These are phyloP conservation scores for Cirrhinus mrigala DNA, from an alignment of 2,797 vertebrate genomes.

Conservation along the genomic window DNA sequence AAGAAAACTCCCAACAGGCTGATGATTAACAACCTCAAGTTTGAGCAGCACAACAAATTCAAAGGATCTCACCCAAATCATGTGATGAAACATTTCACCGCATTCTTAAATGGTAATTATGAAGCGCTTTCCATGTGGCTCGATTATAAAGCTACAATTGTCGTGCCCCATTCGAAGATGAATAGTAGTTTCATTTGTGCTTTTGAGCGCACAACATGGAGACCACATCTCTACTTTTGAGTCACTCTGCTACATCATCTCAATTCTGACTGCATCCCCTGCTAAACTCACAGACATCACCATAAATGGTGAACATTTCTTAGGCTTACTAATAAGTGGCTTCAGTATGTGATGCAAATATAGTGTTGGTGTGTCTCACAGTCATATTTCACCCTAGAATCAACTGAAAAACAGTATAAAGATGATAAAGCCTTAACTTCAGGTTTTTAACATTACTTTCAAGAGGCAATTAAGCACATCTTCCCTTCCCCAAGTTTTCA, in stretches of 20 bases:
- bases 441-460: not conserved
- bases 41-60: not conserved
- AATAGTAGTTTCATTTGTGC: constrained; percentile 14
- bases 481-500: not conserved
- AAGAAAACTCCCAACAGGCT: not conserved
- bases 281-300: constrained; percentile 27
- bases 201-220: not conserved
- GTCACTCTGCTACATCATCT: constrained; percentile 41
- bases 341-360: not conserved
- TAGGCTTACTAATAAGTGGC: constrained; percentile 31
- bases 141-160: constrained; percentile 11
- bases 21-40: constrained; percentile 25
- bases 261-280: constrained; percentile 2
- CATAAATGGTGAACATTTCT: constrained; percentile 34
- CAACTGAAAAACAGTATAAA: not conserved
- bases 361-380: not conserved
- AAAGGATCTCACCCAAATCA: constrained; percentile 3
- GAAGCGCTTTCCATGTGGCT: not conserved
- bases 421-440: not conserved
- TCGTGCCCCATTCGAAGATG: constrained; percentile 23
- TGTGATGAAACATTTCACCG: not conserved
- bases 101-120: constrained; percentile 14
- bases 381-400: not conserved
- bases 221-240: constrained; percentile 46
- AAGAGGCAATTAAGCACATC: not conserved